Conservation (phyloP, 2,113 vertebrate genomes). For the Cinclus mexicanus region DNA sequence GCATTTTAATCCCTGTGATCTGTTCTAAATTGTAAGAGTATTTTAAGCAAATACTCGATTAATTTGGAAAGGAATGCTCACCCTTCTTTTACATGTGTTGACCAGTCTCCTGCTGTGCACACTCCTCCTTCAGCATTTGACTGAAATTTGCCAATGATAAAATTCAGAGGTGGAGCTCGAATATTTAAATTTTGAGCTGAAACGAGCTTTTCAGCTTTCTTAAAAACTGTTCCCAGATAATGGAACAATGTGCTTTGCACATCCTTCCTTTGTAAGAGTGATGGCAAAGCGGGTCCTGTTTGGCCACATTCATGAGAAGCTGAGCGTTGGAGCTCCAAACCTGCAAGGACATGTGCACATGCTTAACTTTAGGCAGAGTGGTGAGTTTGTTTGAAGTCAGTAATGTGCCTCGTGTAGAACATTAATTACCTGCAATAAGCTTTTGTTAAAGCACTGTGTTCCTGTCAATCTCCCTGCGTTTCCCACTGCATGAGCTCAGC, state of each 20-base stretch:
- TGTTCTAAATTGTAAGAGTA: background rate
- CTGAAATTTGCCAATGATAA: background rate
- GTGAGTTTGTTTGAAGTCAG: constrained; percentile 35
- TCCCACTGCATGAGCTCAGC: background rate
- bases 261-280: background rate
- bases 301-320: background rate
- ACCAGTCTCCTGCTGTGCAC: background rate
- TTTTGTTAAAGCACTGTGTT: background rate
- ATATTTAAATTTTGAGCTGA: background rate
- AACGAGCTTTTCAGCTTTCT: background rate
- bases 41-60: background rate
- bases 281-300: background rate
- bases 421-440: constrained; percentile 15
- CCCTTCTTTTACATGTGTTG: background rate
- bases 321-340: background rate
- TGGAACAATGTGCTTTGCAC: background rate
- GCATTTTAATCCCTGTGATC: background rate
- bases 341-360: constrained; percentile 30
- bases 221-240: background rate
- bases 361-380: constrained; percentile 2
- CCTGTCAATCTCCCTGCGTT: background rate
- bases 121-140: background rate
- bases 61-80: background rate
- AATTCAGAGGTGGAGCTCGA: background rate
- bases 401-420: background rate